These are phyloP conservation scores for Hycleus cichorii DNA, from an alignment of 1,140 invertebrate genomes.

Conservation along the genomic window DNA sequence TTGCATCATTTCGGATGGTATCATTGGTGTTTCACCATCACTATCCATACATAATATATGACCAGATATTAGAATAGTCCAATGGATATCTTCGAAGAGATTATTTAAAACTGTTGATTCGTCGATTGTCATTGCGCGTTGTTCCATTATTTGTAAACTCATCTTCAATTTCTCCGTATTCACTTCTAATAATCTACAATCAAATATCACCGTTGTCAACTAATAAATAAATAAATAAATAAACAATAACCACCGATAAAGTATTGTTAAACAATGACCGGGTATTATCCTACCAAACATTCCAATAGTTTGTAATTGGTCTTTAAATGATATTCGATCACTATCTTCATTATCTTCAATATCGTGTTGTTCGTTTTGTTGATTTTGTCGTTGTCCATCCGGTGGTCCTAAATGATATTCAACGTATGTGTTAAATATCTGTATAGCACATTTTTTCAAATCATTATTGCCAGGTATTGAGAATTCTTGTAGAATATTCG, in stretches of 20 bases:
- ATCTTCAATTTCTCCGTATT: constrained; percentile 53
- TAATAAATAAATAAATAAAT: no score
- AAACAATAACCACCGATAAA: constrained; percentile 37
- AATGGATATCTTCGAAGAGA: constrained; percentile 82
- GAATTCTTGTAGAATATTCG: constrained; percentile 53
- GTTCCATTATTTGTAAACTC: constrained; percentile 57
- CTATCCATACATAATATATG: constrained; percentile 62
- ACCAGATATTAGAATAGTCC: constrained; percentile 76
- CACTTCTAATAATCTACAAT: constrained; percentile 53
- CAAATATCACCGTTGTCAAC: neutral
- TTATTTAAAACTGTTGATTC: constrained; percentile 49
- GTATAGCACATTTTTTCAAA: constrained; percentile 40
- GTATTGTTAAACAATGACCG: constrained; percentile 49
- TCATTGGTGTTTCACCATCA: constrained; percentile 67
- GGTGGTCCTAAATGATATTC: constrained; percentile 73
- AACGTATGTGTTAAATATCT: constrained; percentile 76
- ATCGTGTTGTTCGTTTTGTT: constrained; percentile 46
- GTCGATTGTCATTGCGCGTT: constrained; percentile 48
- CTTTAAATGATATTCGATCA: constrained; percentile 60
- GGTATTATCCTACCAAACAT: constrained; percentile 46
- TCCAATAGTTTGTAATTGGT: constrained; percentile 62
- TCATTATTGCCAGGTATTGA: constrained; percentile 43
- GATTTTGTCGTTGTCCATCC: constrained; percentile 59
- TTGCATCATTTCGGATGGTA: constrained; percentile 67
- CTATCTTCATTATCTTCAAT: constrained; percentile 62